Evolutionary conservation across 2,888 invertebrate genomes (phyloP).

Genomic region (Mythimna albipuncta): DNA sequence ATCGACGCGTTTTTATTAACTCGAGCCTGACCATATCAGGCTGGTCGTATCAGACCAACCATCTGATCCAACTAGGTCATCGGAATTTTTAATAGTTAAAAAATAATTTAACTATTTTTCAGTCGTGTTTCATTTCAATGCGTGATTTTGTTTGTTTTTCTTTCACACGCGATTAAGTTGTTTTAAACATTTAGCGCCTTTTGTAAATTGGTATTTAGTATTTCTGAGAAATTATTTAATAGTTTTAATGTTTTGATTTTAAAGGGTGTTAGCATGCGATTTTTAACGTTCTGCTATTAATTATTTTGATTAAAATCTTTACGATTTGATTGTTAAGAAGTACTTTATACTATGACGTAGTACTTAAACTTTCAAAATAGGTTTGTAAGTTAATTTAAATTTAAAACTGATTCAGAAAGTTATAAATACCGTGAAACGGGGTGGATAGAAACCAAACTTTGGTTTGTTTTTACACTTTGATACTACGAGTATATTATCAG

Average conservation of each 20-base stretch:
- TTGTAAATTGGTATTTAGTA: constrained; percentile 25
- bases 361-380: background rate
- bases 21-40: constrained; percentile 39
- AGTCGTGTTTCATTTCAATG: constrained; percentile 42
- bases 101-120: constrained; percentile 15
- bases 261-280: constrained; percentile 29
- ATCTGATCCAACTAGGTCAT: constrained; percentile 40
- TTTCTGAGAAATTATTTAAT: constrained; percentile 20
- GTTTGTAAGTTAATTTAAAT: background rate
- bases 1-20: constrained; percentile 29
- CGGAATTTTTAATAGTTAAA: constrained; percentile 52
- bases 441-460: too few relatives aligned
- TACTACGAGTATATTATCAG: too few relatives aligned
- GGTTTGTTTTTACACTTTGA: too few relatives aligned
- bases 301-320: constrained; percentile 21
- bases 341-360: background rate
- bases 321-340: background rate
- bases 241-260: constrained; percentile 16
- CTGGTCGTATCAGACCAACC: constrained; percentile 32
- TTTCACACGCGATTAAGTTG: constrained; percentile 52
- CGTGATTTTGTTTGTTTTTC: constrained; percentile 42
- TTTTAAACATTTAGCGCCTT: constrained; percentile 30
- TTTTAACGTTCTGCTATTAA: constrained; percentile 6
- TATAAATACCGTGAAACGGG: too few relatives aligned
- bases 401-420: background rate